A percentile compares a stretch with the other conserved stretches of the same genome.
These are phyloP conservation scores for Lepidocolaptes lacrymiger DNA, from an alignment of 2,797 vertebrate genomes.

Conservation along the genomic window DNA sequence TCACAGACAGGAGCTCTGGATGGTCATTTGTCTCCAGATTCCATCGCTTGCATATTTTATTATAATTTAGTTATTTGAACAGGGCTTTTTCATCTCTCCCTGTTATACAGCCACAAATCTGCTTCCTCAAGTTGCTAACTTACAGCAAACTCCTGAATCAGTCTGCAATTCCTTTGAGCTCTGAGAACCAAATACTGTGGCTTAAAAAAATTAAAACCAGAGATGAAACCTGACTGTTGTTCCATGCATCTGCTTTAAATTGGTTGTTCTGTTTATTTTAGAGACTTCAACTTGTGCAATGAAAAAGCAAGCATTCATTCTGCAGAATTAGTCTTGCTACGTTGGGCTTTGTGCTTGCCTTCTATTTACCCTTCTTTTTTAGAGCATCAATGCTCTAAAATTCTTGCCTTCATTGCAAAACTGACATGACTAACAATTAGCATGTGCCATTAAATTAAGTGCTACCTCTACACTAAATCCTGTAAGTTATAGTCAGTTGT, in stretches of 20 bases:
- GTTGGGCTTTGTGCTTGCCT: background rate
- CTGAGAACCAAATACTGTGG: conserved; percentile 21
- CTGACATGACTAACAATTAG: background rate
- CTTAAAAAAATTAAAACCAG: conserved; percentile 68
- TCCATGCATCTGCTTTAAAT: conserved; percentile 68
- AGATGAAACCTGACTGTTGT: conserved; percentile 40
- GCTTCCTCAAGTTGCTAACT: conserved; percentile 2
- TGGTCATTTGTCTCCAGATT: conserved; percentile 41
- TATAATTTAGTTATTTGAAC: conserved; percentile 49
- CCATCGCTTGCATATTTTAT: conserved; percentile 20
- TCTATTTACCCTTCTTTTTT: conserved; percentile 5
- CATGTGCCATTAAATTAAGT: background rate
- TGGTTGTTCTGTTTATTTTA: conserved; percentile 56
- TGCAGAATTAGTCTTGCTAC: conserved; percentile 4
- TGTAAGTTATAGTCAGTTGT: background rate
- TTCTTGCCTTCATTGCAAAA: background rate
- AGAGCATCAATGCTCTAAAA: background rate
- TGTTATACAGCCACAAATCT: conserved; percentile 60
- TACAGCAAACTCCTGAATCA: conserved; percentile 44
- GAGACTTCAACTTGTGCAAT: conserved; percentile 14
- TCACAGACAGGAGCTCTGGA: conserved; percentile 54
- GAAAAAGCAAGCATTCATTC: conserved; percentile 6
- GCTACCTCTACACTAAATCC: background rate
- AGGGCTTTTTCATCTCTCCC: conserved; percentile 36
- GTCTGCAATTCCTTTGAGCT: conserved; percentile 43